These are phyloP conservation scores for Dorcus hopei DNA, from an alignment of 2,888 invertebrate species.

Conservation along the genomic window DNA sequence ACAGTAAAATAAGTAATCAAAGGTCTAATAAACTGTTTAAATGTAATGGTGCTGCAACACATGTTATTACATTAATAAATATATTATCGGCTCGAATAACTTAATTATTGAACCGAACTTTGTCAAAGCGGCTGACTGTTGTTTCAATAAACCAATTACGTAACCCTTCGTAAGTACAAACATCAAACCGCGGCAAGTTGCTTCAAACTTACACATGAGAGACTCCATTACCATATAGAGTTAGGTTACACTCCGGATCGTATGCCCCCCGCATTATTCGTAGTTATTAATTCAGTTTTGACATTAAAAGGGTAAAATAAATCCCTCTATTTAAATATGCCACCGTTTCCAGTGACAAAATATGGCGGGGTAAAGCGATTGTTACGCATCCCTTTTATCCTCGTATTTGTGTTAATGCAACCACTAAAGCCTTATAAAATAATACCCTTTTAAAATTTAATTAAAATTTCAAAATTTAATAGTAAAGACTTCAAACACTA, in stretches of 20 bases:
- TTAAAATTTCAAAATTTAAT: neutral
- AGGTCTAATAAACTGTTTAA: too few species aligned
- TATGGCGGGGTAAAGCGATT: neutral
- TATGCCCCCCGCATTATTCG: constrained; percentile 8
- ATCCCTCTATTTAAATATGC: neutral
- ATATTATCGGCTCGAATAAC: constrained; percentile 33
- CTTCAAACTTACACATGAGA: constrained; percentile 29
- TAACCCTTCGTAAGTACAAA: constrained; percentile 39
- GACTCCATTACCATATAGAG: constrained; percentile 21
- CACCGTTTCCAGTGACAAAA: neutral
- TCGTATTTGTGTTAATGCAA: neutral
- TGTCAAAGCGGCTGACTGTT: constrained; percentile 34
- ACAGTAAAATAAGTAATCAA: too few species aligned
- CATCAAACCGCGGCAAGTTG: constrained; percentile 35
- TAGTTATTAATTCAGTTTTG: constrained; percentile 15
- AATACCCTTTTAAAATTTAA: neutral
- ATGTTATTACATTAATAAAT: constrained; percentile 32
- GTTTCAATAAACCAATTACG: constrained; percentile 42
- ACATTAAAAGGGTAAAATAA: constrained; percentile 5
- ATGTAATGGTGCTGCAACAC: too few species aligned
- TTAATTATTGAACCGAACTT: constrained; percentile 32
- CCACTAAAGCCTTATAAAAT: neutral
- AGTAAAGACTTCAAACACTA: too few species aligned
- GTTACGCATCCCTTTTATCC: neutral
- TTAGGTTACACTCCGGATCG: constrained; percentile 14